A percentile compares a stretch with the other conserved stretches of the same genome.
These are phyloP conservation scores for Hypsopygia costalis DNA, from an alignment of 2,888 invertebrate genomes.

Conservation along the genomic window DNA sequence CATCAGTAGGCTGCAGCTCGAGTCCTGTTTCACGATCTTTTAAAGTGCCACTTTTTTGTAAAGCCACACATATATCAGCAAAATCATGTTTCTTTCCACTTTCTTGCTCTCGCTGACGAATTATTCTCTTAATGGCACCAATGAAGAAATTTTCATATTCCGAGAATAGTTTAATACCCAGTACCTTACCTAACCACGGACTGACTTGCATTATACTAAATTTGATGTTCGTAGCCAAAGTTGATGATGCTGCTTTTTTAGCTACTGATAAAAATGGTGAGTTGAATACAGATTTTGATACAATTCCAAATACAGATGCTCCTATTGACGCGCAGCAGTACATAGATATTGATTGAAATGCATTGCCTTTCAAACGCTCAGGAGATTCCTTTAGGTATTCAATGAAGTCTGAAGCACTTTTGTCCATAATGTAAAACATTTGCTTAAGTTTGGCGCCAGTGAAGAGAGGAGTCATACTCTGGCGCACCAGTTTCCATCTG, in stretches of 20 bases:
- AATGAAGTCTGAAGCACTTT: conserved; percentile 44
- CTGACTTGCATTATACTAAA: conserved; percentile 19
- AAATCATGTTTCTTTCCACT: conserved; percentile 41
- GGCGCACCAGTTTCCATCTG: conserved; percentile 53
- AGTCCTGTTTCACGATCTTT: conserved; percentile 39
- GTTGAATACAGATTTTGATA: conserved; percentile 35
- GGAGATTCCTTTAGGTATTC: conserved; percentile 35
- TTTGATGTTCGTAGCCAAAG: conserved; percentile 16
- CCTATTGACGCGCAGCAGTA: conserved; percentile 46
- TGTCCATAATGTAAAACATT: conserved; percentile 51
- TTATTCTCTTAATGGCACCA: conserved; percentile 43
- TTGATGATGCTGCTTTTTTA: conserved; percentile 13
- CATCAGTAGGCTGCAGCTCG: conserved; percentile 43
- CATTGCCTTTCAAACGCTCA: conserved; percentile 25
- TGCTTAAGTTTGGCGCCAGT: conserved; percentile 52
- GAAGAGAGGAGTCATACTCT: conserved; percentile 54
- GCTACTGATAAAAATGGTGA: conserved; percentile 14
- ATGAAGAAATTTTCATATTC: conserved; percentile 50
- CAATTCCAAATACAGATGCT: conserved; percentile 28
- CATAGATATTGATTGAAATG: conserved; percentile 29
- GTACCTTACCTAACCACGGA: conserved; percentile 2
- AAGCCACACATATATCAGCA: conserved; percentile 46
- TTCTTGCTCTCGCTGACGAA: conserved; percentile 33
- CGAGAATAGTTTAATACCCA: conserved; percentile 43
- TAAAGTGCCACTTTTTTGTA: conserved; percentile 46